phyloP scores from a whole-genome alignment of 1,140 invertebrate species.

The Ceratina japonica region DNA sequence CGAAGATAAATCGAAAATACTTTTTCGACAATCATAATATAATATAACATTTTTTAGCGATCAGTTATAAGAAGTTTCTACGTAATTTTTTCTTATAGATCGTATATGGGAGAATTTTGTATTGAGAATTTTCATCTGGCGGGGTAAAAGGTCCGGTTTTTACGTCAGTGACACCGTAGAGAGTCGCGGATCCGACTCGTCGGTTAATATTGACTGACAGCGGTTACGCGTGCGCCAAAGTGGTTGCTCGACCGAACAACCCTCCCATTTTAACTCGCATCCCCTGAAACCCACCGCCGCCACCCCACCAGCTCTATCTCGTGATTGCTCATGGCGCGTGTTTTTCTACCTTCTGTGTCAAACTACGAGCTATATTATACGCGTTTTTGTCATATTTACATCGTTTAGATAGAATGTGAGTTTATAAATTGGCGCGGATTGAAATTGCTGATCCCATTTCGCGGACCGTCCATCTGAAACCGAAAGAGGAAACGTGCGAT shows the following conservation, averaged over 20 bases:
- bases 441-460: no score
- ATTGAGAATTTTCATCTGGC: no score
- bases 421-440: neutral
- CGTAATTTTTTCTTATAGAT: no score
- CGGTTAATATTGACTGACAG: constrained; percentile 77
- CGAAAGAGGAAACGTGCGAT: neutral
- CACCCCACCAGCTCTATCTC: constrained; percentile 35
- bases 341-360: constrained; percentile 61
- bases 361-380: constrained; percentile 63
- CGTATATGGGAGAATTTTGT: no score
- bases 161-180: constrained; percentile 52
- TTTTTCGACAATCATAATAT: no score
- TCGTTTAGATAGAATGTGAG: no score
- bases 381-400: constrained; percentile 19
- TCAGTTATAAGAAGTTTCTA: no score
- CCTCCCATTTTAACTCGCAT: constrained; percentile 67
- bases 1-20: no score
- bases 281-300: constrained; percentile 55
- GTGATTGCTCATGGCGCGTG: constrained; percentile 62
- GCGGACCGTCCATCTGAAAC: no score
- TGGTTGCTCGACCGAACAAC: constrained; percentile 63
- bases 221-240: constrained; percentile 76
- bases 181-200: constrained; percentile 70
- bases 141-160: constrained; percentile 38
- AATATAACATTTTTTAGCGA: no score